A percentile compares a stretch with the other conserved stretches of the same genome.
Conservation (phyloP, 1,140 invertebrate genomes). For the Ectropis grisescens region DNA sequence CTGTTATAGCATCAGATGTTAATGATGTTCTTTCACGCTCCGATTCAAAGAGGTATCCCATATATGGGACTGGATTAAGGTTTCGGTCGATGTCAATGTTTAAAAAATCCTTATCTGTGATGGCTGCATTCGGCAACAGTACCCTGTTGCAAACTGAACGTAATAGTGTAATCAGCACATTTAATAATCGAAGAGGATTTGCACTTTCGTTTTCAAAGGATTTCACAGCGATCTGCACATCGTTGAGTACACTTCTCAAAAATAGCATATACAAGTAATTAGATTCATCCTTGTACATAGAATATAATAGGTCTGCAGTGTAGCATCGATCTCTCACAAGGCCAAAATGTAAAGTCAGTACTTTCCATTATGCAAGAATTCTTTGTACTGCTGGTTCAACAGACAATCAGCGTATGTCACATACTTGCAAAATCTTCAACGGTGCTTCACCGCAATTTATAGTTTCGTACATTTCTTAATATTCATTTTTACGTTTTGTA, state of each 20-base stretch:
- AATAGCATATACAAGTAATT: constrained; percentile 9
- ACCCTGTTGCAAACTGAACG: constrained; percentile 11
- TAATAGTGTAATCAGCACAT: constrained; percentile 6
- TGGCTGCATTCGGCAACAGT: constrained; percentile 7
- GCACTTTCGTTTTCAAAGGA: constrained; percentile 11
- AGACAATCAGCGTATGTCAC: constrained; percentile 43
- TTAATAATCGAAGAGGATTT: constrained; percentile 9
- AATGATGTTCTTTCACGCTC: constrained; percentile 6
- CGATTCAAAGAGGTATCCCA: constrained; percentile 11
- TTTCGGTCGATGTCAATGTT: constrained; percentile 7
- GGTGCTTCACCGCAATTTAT: constrained; percentile 39
- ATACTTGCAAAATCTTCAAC: constrained; percentile 33
- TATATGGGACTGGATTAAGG: constrained; percentile 7
- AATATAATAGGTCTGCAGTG: constrained; percentile 2
- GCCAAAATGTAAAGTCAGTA: constrained; percentile 1
- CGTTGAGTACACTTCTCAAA: constrained; percentile 9
- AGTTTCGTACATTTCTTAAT: constrained; percentile 29
- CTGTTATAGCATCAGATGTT: constrained; percentile 6
- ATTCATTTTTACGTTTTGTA: constrained; percentile 15
- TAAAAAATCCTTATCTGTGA: constrained; percentile 10
- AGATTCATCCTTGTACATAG: constrained; percentile 9
- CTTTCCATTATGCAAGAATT: constrained; percentile 3
- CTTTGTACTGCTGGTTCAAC: constrained; percentile 28
- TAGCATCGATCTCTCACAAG: constrained; percentile 1
- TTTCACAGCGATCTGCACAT: constrained; percentile 9